A percentile compares a stretch with the other conserved stretches of the same genome.
Evolutionary conservation across 2,888 invertebrate species (phyloP).

Genomic region (Aethes cnicana): DNA sequence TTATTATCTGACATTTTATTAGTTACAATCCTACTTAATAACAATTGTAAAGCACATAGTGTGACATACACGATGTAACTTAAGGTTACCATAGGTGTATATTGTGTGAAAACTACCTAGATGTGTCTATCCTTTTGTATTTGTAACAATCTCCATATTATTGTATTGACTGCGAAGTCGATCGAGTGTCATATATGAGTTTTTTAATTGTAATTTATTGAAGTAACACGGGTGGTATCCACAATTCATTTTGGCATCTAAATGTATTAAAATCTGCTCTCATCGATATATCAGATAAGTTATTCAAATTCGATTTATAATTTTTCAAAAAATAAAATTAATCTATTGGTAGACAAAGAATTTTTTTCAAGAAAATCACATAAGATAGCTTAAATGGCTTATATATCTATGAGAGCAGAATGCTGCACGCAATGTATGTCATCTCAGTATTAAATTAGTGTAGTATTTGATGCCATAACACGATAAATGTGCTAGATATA

Average conservation of each 20-base stretch:
- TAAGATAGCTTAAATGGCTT: too few relatives aligned
- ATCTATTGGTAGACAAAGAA: too few relatives aligned
- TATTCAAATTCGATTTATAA: background rate
- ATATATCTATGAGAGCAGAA: slow-evolving; percentile 37
- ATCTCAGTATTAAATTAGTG: slow-evolving; percentile 73
- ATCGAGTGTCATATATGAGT: slow-evolving; percentile 66
- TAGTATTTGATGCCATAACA: slow-evolving; percentile 72
- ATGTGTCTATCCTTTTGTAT: slow-evolving; percentile 12
- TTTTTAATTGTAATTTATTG: slow-evolving; percentile 39
- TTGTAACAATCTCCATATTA: slow-evolving; percentile 30
- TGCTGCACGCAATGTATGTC: slow-evolving; percentile 38
- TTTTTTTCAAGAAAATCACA: too few relatives aligned
- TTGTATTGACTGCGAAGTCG: slow-evolving; percentile 62
- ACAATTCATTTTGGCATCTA: slow-evolving; percentile 46
- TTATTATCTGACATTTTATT: slow-evolving; percentile 31
- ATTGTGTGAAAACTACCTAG: slow-evolving; percentile 52
- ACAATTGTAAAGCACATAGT: slow-evolving; percentile 30
- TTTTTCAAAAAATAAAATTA: background rate
- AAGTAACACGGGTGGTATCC: slow-evolving; percentile 46
- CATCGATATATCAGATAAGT: slow-evolving; percentile 5
- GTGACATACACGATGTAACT: slow-evolving; percentile 39
- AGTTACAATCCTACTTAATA: slow-evolving; percentile 12
- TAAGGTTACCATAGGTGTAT: slow-evolving; percentile 19
- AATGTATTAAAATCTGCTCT: slow-evolving; percentile 40
- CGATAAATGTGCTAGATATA: slow-evolving; percentile 41